phyloP scores from a whole-genome alignment of 2,113 vertebrate species.

The Axis porcinus region DNA sequence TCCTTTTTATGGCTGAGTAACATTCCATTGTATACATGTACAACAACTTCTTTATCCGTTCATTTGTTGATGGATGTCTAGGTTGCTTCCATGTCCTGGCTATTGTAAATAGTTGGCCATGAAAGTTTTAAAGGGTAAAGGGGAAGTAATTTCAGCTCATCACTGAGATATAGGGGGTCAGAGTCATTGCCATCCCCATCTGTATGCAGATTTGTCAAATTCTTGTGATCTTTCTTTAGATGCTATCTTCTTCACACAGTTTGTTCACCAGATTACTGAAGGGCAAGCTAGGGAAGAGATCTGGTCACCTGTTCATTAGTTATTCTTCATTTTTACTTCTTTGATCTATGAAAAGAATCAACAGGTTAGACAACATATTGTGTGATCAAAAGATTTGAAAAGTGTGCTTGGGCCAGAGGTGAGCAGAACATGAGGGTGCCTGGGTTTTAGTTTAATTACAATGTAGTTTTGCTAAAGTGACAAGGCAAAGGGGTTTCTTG shows the following conservation, averaged over 20 bases:
- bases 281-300: background rate
- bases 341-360: background rate
- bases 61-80: background rate
- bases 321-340: background rate
- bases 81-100: background rate
- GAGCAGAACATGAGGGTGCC: background rate
- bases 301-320: background rate
- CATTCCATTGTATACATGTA: background rate
- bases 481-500: background rate
- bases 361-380: background rate
- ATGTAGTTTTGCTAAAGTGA: background rate
- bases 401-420: background rate
- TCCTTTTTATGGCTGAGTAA: background rate
- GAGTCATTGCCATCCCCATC: background rate
- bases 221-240: background rate
- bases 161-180: background rate
- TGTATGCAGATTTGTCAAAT: background rate
- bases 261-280: background rate
- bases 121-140: background rate
- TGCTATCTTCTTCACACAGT: background rate
- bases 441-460: background rate
- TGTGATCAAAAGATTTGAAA: background rate
- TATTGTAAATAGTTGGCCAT: background rate
- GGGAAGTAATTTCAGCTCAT: background rate
- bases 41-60: background rate